Conservation (phyloP, 2,797 vertebrate species). For the Tapera naevia region DNA sequence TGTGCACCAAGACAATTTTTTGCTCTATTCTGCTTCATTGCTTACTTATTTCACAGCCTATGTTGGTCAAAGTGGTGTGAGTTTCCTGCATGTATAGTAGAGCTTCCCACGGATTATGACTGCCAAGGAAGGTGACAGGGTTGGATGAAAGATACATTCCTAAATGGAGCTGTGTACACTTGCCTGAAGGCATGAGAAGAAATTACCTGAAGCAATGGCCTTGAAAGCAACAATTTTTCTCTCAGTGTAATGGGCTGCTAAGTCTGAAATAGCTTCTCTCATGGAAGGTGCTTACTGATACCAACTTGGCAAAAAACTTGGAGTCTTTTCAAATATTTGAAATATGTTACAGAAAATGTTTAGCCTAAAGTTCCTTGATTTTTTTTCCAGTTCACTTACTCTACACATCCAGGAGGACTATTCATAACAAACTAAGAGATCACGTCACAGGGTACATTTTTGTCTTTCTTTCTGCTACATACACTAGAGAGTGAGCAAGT, state of each 20-base stretch:
- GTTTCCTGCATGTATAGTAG: background rate
- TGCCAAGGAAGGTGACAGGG: background rate
- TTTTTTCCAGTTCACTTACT: background rate
- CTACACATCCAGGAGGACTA: background rate
- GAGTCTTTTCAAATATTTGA: background rate
- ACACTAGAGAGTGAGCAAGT: background rate
- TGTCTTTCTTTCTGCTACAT: background rate
- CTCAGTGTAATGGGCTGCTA: background rate
- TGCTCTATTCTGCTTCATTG: background rate
- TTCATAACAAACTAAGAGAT: background rate
- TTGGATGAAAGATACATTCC: background rate
- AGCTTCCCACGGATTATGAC: background rate
- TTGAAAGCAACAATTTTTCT: background rate
- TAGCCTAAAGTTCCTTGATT: background rate
- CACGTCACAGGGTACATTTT: background rate
- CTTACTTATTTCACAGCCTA: background rate
- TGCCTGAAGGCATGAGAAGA: background rate
- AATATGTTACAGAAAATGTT: background rate
- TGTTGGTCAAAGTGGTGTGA: background rate
- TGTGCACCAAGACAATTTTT: background rate
- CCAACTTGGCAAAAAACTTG: background rate
- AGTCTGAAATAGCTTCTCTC: background rate
- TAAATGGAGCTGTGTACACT: background rate
- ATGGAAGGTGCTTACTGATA: background rate
- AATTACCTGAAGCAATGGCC: background rate